Conservation (phyloP, 2,888 invertebrate species). For the Vesta saturnalis region DNA sequence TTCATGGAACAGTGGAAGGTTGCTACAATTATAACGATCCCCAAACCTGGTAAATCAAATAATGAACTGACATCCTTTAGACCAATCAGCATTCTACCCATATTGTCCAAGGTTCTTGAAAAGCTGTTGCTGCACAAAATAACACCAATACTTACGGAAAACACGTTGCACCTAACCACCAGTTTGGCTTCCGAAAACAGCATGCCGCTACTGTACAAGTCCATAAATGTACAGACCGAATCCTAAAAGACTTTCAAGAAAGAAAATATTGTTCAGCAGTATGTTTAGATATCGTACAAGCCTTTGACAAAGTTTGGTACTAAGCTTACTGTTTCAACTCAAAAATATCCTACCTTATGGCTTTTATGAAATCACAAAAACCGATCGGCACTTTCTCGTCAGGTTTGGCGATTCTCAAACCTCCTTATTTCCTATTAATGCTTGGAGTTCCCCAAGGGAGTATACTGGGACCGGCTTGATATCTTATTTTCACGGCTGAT, state of each 20-base stretch:
- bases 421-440: constrained; percentile 5
- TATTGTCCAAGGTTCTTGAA: neutral
- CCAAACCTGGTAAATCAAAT: too few relatives aligned
- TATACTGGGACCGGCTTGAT: constrained; percentile 14
- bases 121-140: too few relatives aligned
- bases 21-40: too few relatives aligned
- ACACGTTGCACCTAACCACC: too few relatives aligned
- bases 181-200: neutral
- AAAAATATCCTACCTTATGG: neutral
- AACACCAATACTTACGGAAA: too few relatives aligned
- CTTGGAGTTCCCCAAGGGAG: constrained; percentile 7
- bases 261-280: neutral
- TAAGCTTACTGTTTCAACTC: neutral
- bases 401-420: neutral
- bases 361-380: too few relatives aligned
- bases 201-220: neutral
- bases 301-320: neutral
- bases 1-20: too few relatives aligned
- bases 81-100: too few relatives aligned
- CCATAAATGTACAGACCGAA: neutral
- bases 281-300: neutral
- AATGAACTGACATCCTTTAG: too few relatives aligned
- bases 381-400: too few relatives aligned
- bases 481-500: constrained; percentile 37
- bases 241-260: neutral